Evolutionary conservation across 2,113 vertebrate genomes (phyloP).

Genomic region (Anolis sagrei): DNA sequence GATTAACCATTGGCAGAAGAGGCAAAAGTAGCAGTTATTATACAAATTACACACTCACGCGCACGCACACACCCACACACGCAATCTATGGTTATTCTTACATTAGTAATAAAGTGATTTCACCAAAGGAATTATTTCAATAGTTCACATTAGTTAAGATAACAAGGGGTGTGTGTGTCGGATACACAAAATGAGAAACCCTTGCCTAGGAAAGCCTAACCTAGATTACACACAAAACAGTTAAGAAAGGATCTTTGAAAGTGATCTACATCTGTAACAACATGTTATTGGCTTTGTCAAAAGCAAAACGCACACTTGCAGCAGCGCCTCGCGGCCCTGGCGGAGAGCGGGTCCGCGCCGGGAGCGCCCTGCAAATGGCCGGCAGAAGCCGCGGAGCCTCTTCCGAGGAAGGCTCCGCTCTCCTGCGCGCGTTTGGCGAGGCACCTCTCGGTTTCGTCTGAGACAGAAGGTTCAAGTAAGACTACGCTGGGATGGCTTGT

Average conservation of each 20-base stretch:
- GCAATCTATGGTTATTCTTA: slow-evolving; percentile 65
- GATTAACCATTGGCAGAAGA: slow-evolving; percentile 71
- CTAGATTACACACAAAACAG: slow-evolving; percentile 72
- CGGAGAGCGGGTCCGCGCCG: slow-evolving; percentile 64
- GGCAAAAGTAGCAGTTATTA: slow-evolving; percentile 74
- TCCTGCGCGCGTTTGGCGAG: slow-evolving; percentile 45
- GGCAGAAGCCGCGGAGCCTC: slow-evolving; percentile 59
- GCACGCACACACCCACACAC: not conserved
- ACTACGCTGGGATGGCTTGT: slow-evolving; percentile 68
- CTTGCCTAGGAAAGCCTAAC: slow-evolving; percentile 52
- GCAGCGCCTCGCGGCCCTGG: slow-evolving; percentile 62
- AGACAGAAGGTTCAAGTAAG: slow-evolving; percentile 77
- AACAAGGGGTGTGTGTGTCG: slow-evolving; percentile 45
- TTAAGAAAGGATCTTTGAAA: slow-evolving; percentile 73
- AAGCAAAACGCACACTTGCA: slow-evolving; percentile 55
- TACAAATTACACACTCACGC: slow-evolving; percentile 63
- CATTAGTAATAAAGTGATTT: slow-evolving; percentile 68
- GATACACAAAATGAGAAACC: slow-evolving; percentile 37
- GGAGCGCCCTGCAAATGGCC: slow-evolving; percentile 68
- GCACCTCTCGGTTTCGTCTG: slow-evolving; percentile 66
- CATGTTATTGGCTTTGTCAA: slow-evolving; percentile 47
- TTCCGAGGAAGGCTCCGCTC: slow-evolving; percentile 51
- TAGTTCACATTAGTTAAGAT: slow-evolving; percentile 80
- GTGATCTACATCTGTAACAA: slow-evolving; percentile 71
- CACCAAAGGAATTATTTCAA: slow-evolving; percentile 72